Base-by-base conservation (phyloP, 2,797 vertebrate species). In the Tangara arthus region DNA sequence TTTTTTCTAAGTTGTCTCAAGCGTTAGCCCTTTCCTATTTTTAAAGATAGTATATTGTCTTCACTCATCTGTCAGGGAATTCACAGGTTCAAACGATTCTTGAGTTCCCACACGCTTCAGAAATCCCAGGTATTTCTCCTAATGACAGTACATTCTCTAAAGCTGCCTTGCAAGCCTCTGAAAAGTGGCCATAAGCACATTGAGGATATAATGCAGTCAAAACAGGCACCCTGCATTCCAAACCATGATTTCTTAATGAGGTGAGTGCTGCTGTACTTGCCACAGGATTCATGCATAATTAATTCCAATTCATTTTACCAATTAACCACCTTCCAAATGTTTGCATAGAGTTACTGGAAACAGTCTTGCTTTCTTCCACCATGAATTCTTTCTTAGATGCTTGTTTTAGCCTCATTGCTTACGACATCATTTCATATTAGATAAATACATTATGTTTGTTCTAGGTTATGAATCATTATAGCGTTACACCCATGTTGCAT, bases 281-380 rank as follows among this genome's bases (percentile, higher is more conserved):
- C 68, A 80, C 81, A 87, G 56, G 44, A 96, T 85, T 75, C 56
- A 95, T 82, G 82, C 82, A 73, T 87, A 87, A 87, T 93, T 96
- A 84, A 90, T 87, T 82, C 52, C 77, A 68, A 89, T 80, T 88
- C 73, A 79, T 92, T 96, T 93, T 85, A 64, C 37, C 75, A 85
- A 94, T 92, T 95, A 95, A 57, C 21, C 56, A 50, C n/a, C 24
- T 92, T 82, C 65, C n/a, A 71, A 77, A 68, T 64, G 57, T 91
- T 94, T 91, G 57, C 53, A 65, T 3, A 90, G 41, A 83, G 55
- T 57, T 76, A 55, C 64, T 78, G 32, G 77, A 85, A 89, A 91
- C 11, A 83, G 37, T 70, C 42, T 64, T 87, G 53, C 64, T 90
- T 88, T 59, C n/a, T 65, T 60, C 69, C 69, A 61, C 28, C n/a